These are phyloP conservation scores for Solea solea DNA, from an alignment of 2,113 vertebrate genomes.

Conservation along the genomic window DNA sequence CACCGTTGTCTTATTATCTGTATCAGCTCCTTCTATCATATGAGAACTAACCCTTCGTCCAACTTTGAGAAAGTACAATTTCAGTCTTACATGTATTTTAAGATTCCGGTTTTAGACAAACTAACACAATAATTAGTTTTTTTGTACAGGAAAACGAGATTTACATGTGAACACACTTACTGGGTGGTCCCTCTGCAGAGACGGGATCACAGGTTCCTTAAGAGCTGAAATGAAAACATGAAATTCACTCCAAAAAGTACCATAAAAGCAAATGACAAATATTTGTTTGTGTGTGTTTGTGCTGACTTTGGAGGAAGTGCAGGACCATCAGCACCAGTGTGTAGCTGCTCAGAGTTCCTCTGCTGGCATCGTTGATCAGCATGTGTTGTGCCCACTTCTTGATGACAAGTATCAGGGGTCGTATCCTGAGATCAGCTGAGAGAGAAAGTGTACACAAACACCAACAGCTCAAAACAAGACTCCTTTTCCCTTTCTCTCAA, in stretches of 20 bases:
- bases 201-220: slow-evolving; percentile 92
- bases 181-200: slow-evolving; percentile 92
- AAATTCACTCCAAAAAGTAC: background rate
- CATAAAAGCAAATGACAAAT: background rate
- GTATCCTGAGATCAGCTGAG: slow-evolving; percentile 92
- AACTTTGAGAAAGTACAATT: no score
- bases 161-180: slow-evolving; percentile 81
- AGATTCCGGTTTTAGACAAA: no score
- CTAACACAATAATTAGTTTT: no score
- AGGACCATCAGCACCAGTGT: slow-evolving; percentile 96
- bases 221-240: slow-evolving; percentile 82
- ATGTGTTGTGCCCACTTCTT: slow-evolving; percentile 94
- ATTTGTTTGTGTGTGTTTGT: background rate
- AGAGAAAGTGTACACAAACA: slow-evolving; percentile 3
- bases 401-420: slow-evolving; percentile 90
- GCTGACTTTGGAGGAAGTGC: slow-evolving; percentile 99
- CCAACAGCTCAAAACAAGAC: slow-evolving; percentile 1
- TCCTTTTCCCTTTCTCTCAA: background rate
- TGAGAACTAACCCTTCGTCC: no score
- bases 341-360: slow-evolving; percentile 97
- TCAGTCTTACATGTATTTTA: no score
- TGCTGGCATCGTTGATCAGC: slow-evolving; percentile 96
- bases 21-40: no score
- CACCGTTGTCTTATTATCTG: no score
- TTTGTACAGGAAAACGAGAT: background rate